Conservation (phyloP, 2,888 invertebrate genomes). For the Drosophila monieri region DNA sequence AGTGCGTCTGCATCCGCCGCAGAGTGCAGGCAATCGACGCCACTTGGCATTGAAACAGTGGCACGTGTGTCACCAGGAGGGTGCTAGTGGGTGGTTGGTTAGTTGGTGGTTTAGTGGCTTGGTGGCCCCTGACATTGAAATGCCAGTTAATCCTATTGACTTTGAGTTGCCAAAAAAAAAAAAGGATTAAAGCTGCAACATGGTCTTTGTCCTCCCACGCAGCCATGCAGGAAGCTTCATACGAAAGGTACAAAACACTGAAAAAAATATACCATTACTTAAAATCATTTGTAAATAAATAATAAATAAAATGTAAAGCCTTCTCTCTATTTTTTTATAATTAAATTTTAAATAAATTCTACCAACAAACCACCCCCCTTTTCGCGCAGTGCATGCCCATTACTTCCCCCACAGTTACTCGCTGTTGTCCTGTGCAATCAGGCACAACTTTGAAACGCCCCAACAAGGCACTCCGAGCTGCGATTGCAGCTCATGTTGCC, state of each 20-base stretch:
- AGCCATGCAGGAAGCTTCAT: conserved; percentile 3
- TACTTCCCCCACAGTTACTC: conserved; percentile 22
- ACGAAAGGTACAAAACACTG: not conserved
- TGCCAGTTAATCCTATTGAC: conserved; percentile 55
- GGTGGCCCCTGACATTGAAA: conserved; percentile 56
- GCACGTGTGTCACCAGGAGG: conserved; percentile 49
- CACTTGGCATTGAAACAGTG: conserved; percentile 66
- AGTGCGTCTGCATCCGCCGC: conserved; percentile 57
- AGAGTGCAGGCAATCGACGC: conserved; percentile 30
- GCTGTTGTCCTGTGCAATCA: conserved; percentile 45
- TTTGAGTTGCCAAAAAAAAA: conserved; percentile 34
- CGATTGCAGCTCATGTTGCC: conserved; percentile 44
- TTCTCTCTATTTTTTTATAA: no score
- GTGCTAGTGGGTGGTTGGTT: not conserved
- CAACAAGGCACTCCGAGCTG: conserved; percentile 38
- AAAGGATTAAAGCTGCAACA: conserved; percentile 21
- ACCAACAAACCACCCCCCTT: not conserved
- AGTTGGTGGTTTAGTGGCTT: not conserved
- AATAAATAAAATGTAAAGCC: no score
- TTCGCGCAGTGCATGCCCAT: conserved; percentile 8
- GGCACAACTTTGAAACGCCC: conserved; percentile 43
- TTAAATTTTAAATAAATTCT: not conserved
- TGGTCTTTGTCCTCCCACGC: conserved; percentile 9
- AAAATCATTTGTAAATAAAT: no score
- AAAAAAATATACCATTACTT: not conserved